Conservation (phyloP, 2,797 vertebrate genomes). For the Gephyroberyx darwinii region DNA sequence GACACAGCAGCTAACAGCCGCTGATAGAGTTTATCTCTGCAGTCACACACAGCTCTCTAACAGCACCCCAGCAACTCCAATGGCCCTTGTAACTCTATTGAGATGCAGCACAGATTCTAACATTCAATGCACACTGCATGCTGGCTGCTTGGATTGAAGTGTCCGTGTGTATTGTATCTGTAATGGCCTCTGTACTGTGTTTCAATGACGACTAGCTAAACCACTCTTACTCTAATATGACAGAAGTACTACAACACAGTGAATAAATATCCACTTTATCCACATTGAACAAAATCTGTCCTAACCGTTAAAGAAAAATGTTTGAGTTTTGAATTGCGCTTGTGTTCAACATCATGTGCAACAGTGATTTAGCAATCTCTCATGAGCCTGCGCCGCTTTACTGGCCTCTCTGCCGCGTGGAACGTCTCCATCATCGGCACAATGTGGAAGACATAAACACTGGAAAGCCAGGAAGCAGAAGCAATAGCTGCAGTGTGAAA, state of each 20-base stretch:
- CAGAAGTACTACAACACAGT: not conserved
- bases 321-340: not conserved
- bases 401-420: constrained; percentile 10
- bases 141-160: not conserved
- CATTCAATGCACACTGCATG: not conserved
- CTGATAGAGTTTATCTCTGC: constrained; percentile 69
- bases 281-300: not conserved
- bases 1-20: constrained; percentile 49
- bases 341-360: not conserved
- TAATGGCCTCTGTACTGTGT: not conserved
- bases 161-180: too few species aligned
- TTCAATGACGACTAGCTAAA: not conserved
- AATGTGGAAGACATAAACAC: constrained; percentile 25
- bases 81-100: constrained; percentile 7
- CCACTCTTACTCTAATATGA: not conserved
- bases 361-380: not conserved
- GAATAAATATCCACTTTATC: not conserved
- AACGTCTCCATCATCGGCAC: constrained; percentile 17
- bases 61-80: constrained; percentile 33
- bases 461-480: constrained; percentile 40
- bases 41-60: constrained; percentile 55
- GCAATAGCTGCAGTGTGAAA: constrained; percentile 56
- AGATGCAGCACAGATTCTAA: constrained; percentile 8
- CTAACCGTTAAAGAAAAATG: not conserved
- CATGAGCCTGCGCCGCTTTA: not conserved